Evolutionary conservation across 1,140 invertebrate species (phyloP), one percentile per base, ranked within the genome.

Genomic region (Dinoponera quadriceps): DNA sequence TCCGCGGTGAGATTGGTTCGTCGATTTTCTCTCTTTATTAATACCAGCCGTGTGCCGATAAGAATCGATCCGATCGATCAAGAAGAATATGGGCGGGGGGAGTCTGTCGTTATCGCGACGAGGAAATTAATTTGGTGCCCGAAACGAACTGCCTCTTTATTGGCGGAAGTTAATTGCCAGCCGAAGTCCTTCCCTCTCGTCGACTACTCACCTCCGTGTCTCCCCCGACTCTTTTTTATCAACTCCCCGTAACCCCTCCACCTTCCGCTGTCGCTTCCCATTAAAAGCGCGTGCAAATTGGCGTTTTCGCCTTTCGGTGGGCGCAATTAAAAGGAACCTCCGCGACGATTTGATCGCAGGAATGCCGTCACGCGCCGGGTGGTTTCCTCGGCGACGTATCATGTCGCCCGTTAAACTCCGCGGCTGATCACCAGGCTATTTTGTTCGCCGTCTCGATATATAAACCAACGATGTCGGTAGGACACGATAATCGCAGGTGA

Each of bases 61-160:
- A 71, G 66, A 71, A 75, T 78, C 81, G 14, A 66, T 54, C 38
- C 59, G 57, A 88, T 88, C 86, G 85, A 84, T 84, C 85, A 62
- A 7, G 51, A 25, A 33, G 20, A 69, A 54, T 55, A 27, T 55
- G 54, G 78, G 72, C 84, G 65, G 74, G 65, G 74, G 68, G 51
- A 38, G 20, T 69, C 16, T 74, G 73, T 86, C 74, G 86, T 87
- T 87, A 87, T 84, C 81, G 74, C 86, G 51, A 22, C 55, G 57
- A 74, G 69, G 63, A 86, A 87, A 87, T 87, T 86, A 86, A 87
- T 87, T 87, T 66, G 68, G 72, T n/a, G 51, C 65, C n/a, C 81
- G 69, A 86, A 75, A 86, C 63, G 75, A 85, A 77, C 54, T 59
- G 71, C 71, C 71, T 74, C 73, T 86, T 86, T 86, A 87, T 87